Base-by-base conservation (phyloP, 2,797 vertebrate species). In the Steatocranus sp. region DNA sequence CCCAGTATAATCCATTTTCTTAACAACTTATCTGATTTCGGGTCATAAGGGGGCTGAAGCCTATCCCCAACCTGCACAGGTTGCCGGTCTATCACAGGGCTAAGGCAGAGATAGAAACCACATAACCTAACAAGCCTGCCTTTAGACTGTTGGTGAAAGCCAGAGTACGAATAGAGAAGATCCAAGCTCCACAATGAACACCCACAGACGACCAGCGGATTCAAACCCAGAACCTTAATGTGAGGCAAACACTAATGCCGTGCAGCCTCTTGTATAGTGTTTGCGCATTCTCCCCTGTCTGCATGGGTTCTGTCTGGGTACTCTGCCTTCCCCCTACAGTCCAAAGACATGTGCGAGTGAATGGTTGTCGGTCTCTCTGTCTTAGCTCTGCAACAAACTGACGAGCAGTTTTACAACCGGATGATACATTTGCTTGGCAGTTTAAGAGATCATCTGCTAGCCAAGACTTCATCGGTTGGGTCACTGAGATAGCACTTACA, bases 201-300 rank as follows among this genome's bases (percentile, higher is more conserved):
- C 12, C 12, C 0, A 2, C 20, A 1, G 36, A 41, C 2, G 1
- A 38, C 20, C 34, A 23, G 8, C 1, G 2, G 7, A 30, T 56
- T 63, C 32, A 1, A 63, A 63, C 58, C 58, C 32, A 23, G 11
- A 38, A 66, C 34, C 61, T 20, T 66, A 38, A 38, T 66, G 34
- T 66, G 34, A 66, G n/a, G 61, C 34, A 36, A 63, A 5, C 32
- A 36, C 58, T 36, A 36, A 20, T 36, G 18, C 32, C 7, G 11
- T 36, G 32, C 58, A 36, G 18, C 58, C 32, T 36, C 0, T 36
- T 63, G 32, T 63, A 20, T 2, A 36, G 58, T 14, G 32, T 63
- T 63, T 63, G 32, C 5, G 0, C 25, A 15, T 66, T 66, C 36
- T 4, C 20, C 61, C 20, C 61, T 41, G 61, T 66, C 61, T 66